Base-by-base conservation (phyloP, 1,140 invertebrate genomes). In the Hestina assimilis region DNA sequence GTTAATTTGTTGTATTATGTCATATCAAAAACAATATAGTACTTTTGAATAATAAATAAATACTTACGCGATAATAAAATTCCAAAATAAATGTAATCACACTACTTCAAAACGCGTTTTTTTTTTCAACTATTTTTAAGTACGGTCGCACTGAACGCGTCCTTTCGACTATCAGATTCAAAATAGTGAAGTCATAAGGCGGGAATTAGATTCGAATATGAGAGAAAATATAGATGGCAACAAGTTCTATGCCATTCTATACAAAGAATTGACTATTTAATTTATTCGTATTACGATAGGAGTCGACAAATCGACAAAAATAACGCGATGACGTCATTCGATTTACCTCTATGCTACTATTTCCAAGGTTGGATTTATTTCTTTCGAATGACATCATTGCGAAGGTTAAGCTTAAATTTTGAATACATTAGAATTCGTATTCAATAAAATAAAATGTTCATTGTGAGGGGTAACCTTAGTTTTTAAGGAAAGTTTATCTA, bases 261-360 rank as follows among this genome's bases (percentile, higher is more conserved):
- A 6, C 6, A 9, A 40, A 15, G 0, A 19, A 35, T 12, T 6
- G 5, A 24, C 12, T 53, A 46, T 64, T 69, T 9, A 59, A 71
- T 51, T 63, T 53, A 11, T 47, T 55, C 52, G 61, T 15, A 6
- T 69, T 52, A 26, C 41, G 42, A 2, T 38, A 41, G 47, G 33
- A 61, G 62, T 24, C 69, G 55, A 60, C 57, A 66, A 79, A 78
- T 75, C 71, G 72, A 82, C 76, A 45, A 79, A 79, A 79, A 82
- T 82, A 82, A 65, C 56, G 47, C 3, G 35, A 38, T 83, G 77
- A 77, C 79, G 77, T 79, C 71, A 77, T 55, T 59, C 56, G 53
- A 58, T 59, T 63, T 65, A 51, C 47, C 59, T 59, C 65, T 61
- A 29, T 56, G 60, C 67, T 52, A 56, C 61, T 68, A 70, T 21